phyloP scores from a whole-genome alignment of 2,888 invertebrate genomes.

The Drosophila falleni region DNA sequence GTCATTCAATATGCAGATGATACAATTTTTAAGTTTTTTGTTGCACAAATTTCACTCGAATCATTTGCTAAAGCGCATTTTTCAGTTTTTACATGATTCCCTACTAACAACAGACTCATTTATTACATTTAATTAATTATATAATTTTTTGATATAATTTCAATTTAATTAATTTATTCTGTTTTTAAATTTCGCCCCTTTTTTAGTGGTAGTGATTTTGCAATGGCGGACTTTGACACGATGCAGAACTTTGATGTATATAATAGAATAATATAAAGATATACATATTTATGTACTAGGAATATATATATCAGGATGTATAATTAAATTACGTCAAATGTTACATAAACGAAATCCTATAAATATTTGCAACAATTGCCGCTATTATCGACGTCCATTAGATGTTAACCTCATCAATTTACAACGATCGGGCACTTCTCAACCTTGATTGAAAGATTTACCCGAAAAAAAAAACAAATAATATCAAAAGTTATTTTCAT shows the following conservation, averaged over 20 bases:
- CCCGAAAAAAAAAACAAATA: constrained; percentile 6
- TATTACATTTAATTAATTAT: constrained; percentile 8
- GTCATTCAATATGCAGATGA: neutral
- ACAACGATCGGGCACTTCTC: constrained; percentile 41
- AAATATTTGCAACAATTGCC: constrained; percentile 50
- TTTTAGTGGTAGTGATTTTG: constrained; percentile 78
- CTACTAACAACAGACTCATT: constrained; percentile 40
- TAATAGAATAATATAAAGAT: constrained; percentile 44
- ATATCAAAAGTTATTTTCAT: constrained; percentile 52
- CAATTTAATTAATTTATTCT: constrained; percentile 49
- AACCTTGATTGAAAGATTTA: constrained; percentile 33
- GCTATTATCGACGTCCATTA: constrained; percentile 59
- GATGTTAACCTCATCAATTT: constrained; percentile 50
- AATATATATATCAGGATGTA: constrained; percentile 32
- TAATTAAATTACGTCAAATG: constrained; percentile 35
- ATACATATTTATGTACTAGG: constrained; percentile 26
- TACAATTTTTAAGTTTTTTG: neutral
- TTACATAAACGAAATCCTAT: constrained; percentile 43
- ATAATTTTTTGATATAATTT: constrained; percentile 26
- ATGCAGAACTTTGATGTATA: constrained; percentile 70
- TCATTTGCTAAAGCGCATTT: constrained; percentile 13
- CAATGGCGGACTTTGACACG: constrained; percentile 77
- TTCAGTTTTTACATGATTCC: constrained; percentile 21
- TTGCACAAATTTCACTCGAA: constrained; percentile 1
- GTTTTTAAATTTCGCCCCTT: constrained; percentile 33